phyloP scores from a whole-genome alignment of 2,888 invertebrate genomes.

The Agriotes lineatus region DNA sequence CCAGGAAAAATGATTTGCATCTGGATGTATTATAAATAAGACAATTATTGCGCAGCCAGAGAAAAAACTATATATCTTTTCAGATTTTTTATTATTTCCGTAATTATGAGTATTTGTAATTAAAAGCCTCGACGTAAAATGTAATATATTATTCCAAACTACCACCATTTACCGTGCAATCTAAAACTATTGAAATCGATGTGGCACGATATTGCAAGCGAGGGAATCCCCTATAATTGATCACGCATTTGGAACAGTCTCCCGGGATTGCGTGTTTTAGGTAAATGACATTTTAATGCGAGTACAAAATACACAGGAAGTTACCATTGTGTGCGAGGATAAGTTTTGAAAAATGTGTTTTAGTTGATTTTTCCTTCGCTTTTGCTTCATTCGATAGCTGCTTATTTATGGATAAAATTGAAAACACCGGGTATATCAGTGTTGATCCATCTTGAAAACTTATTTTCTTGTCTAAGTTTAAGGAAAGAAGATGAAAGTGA shows the following conservation, averaged over 20 bases:
- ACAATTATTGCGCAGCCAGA: too few species aligned
- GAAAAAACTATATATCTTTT: too few species aligned
- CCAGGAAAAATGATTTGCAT: too few species aligned
- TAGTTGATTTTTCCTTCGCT: constrained; percentile 26
- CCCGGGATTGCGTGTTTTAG: constrained; percentile 55
- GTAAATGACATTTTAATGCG: constrained; percentile 58
- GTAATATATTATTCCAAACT: too few species aligned
- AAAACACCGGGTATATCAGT: constrained; percentile 2
- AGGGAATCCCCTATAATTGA: constrained; percentile 57
- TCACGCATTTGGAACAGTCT: constrained; percentile 56
- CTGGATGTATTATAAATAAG: too few species aligned
- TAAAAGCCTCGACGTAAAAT: too few species aligned
- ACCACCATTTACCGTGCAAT: neutral
- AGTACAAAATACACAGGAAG: constrained; percentile 45
- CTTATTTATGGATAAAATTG: constrained; percentile 27
- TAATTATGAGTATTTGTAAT: too few species aligned
- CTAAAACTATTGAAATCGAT: constrained; percentile 8
- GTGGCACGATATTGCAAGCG: constrained; percentile 46
- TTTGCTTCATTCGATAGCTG: constrained; percentile 32
- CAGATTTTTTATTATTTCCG: too few species aligned
- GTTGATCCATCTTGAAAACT: constrained; percentile 10
- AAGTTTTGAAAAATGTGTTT: constrained; percentile 36
- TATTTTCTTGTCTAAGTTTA: neutral
- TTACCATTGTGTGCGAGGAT: constrained; percentile 34
- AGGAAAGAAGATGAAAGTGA: neutral